Evolutionary conservation across 2,113 vertebrate species (phyloP).

Genomic region (Peromyscus californicus): DNA sequence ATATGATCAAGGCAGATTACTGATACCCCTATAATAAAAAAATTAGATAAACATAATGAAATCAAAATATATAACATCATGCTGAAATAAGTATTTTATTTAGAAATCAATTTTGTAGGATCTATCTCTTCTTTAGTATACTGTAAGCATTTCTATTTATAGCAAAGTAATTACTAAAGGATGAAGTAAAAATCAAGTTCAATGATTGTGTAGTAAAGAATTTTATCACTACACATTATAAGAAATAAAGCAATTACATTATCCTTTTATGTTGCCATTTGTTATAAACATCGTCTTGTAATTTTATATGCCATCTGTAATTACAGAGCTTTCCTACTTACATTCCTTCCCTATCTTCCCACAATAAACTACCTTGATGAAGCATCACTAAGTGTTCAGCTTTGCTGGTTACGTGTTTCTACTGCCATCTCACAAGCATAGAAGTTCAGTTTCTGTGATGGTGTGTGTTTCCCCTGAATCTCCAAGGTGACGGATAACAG

Average conservation of each 20-base stretch:
- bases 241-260: not conserved
- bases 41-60: slow-evolving; percentile 24
- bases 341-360: not conserved
- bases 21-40: slow-evolving; percentile 34
- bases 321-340: not conserved
- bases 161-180: not conserved
- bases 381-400: not conserved
- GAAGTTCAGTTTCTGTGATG: not conserved
- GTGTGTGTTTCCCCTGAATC: not conserved
- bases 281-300: slow-evolving; percentile 18
- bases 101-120: not conserved
- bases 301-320: not conserved
- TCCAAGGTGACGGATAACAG: not conserved
- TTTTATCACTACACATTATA: not conserved
- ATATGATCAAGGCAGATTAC: not conserved
- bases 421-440: not conserved
- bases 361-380: not conserved
- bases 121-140: not conserved
- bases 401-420: not conserved
- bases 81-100: slow-evolving; percentile 32
- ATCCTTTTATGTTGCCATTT: not conserved
- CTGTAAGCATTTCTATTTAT: slow-evolving; percentile 33
- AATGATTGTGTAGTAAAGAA: not conserved
- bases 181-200: not conserved
- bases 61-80: not conserved